phyloP scores from a whole-genome alignment of 2,113 vertebrate species.

The Clarias batrachus region DNA sequence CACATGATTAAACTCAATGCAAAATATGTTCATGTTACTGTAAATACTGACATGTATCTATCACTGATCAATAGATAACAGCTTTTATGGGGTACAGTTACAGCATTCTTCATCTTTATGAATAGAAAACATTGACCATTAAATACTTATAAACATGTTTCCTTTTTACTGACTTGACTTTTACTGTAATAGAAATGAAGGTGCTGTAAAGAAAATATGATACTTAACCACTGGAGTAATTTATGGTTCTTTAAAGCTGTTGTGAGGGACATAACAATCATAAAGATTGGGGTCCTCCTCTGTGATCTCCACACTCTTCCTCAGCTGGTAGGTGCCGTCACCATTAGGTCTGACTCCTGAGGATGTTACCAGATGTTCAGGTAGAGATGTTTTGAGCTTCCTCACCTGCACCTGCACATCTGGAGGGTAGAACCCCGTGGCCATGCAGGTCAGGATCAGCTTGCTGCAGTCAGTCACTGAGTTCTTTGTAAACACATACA shows the following conservation, averaged over 20 bases:
- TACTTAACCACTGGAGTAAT: background rate
- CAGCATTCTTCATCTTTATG: too few relatives aligned
- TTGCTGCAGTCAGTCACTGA: background rate
- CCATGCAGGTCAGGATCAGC: constrained; percentile 36
- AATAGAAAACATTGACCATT: too few relatives aligned
- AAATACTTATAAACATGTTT: too few relatives aligned
- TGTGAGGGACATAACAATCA: constrained; percentile 18
- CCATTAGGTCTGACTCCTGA: constrained; percentile 35
- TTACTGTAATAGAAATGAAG: too few relatives aligned
- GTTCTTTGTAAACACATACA: constrained; percentile 11
- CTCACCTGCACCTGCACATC: background rate
- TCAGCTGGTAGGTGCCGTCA: constrained; percentile 39
- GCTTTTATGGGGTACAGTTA: too few relatives aligned
- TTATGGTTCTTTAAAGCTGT: background rate
- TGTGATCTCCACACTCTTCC: background rate
- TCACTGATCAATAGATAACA: too few relatives aligned
- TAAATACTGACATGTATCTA: too few relatives aligned
- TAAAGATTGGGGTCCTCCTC: constrained; percentile 11
- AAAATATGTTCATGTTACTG: too few relatives aligned
- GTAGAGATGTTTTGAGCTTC: background rate
- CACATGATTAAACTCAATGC: too few relatives aligned
- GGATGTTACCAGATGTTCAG: background rate
- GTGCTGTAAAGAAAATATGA: too few relatives aligned
- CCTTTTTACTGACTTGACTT: too few relatives aligned
- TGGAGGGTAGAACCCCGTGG: constrained; percentile 43